phyloP scores from a whole-genome alignment of 2,888 invertebrate species.

The Cartodere bifasciata region DNA sequence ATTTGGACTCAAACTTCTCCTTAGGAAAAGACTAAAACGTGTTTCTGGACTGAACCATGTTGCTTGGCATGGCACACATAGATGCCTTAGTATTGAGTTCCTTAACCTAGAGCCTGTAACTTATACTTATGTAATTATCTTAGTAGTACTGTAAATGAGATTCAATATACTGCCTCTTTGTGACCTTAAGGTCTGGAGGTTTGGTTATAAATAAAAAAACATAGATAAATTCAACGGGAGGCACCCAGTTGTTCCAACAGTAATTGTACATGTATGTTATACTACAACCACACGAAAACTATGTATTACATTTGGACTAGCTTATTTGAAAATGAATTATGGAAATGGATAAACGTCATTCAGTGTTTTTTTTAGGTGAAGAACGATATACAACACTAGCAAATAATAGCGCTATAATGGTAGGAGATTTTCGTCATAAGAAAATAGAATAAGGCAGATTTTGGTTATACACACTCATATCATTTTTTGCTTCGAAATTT shows the following conservation, averaged over 20 bases:
- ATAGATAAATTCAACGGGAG: slow-evolving; percentile 27
- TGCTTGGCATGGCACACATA: too few relatives aligned
- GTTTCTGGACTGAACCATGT: too few relatives aligned
- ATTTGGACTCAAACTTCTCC: too few relatives aligned
- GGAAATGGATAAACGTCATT: slow-evolving; percentile 37
- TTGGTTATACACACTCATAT: slow-evolving; percentile 48
- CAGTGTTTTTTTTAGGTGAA: slow-evolving; percentile 36
- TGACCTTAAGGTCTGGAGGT: too few relatives aligned
- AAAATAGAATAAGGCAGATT: slow-evolving; percentile 59
- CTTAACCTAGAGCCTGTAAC: too few relatives aligned
- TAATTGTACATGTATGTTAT: slow-evolving; percentile 45
- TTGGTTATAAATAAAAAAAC: slow-evolving; percentile 14
- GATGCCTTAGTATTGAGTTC: too few relatives aligned
- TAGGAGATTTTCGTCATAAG: slow-evolving; percentile 44
- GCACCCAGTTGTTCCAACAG: slow-evolving; percentile 38
- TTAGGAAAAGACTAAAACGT: too few relatives aligned
- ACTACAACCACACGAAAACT: slow-evolving; percentile 45
- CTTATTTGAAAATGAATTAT: slow-evolving; percentile 36
- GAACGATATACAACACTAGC: slow-evolving; percentile 37
- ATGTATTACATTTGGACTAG: slow-evolving; percentile 40
- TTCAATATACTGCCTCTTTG: too few relatives aligned
- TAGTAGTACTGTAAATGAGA: too few relatives aligned
- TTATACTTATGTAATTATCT: too few relatives aligned
- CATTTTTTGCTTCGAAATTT: slow-evolving; percentile 41
- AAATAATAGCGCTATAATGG: slow-evolving; percentile 39